Evolutionary conservation across 1,140 invertebrate genomes (phyloP).

Genomic region (Apis mellifera): Amel_HAv3.1 CM009941.2:9709001-9709500

Average conservation of each 20-base stretch:
- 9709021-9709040: too few relatives aligned
- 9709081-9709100: too few relatives aligned
- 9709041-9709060: too few relatives aligned
- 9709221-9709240: neutral
- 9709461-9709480: neutral
- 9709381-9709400: neutral
- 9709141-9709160: neutral
- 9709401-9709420: neutral
- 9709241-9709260: neutral
- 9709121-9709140: too few relatives aligned
- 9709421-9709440: neutral
- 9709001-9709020: too few relatives aligned
- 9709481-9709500: too few relatives aligned
- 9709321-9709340: neutral
- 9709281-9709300: neutral
- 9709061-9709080: too few relatives aligned
- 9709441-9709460: neutral
- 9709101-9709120: too few relatives aligned
- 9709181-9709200: neutral
- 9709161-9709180: too few relatives aligned
- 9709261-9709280: neutral
- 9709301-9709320: neutral
- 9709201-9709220: constrained; percentile 24
- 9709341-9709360: neutral
- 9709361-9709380: neutral